phyloP scores from a whole-genome alignment of 1,140 invertebrate species.

The Brachionus asplanchnoidis region DNA sequence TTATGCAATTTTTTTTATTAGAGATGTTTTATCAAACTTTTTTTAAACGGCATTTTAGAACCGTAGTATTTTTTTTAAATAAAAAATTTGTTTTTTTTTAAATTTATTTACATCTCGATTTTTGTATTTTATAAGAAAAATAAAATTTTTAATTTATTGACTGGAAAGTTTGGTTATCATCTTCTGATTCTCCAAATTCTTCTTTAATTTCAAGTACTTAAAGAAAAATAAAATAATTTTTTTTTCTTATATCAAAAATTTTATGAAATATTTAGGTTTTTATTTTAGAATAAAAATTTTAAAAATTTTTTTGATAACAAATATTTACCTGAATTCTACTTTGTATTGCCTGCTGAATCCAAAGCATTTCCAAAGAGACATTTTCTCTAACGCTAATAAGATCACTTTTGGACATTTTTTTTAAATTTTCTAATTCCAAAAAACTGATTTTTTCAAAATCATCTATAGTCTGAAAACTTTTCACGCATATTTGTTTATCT shows the following conservation, averaged over 20 bases:
- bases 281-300: not conserved
- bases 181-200: constrained; percentile 38
- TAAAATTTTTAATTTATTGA: not conserved
- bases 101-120: constrained; percentile 22
- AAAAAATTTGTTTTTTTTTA: not conserved
- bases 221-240: not conserved
- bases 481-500: not conserved
- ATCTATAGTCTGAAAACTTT: not conserved
- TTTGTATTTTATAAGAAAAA: not conserved
- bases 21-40: not conserved
- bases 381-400: constrained; percentile 6
- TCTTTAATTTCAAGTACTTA: constrained; percentile 30
- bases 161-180: not conserved
- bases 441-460: not conserved
- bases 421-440: constrained; percentile 5
- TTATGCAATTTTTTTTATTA: too few relatives aligned
- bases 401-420: constrained; percentile 22
- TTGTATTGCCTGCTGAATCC: constrained; percentile 39
- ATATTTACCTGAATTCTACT: constrained; percentile 26
- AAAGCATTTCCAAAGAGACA: constrained; percentile 28
- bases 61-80: not conserved
- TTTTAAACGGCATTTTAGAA: not conserved
- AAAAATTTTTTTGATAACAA: not conserved
- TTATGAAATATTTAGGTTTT: too few relatives aligned
- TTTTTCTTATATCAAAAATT: too few relatives aligned